phyloP scores from a whole-genome alignment of 2,888 invertebrate species.

The Lepidocyrtinus sp. region DNA sequence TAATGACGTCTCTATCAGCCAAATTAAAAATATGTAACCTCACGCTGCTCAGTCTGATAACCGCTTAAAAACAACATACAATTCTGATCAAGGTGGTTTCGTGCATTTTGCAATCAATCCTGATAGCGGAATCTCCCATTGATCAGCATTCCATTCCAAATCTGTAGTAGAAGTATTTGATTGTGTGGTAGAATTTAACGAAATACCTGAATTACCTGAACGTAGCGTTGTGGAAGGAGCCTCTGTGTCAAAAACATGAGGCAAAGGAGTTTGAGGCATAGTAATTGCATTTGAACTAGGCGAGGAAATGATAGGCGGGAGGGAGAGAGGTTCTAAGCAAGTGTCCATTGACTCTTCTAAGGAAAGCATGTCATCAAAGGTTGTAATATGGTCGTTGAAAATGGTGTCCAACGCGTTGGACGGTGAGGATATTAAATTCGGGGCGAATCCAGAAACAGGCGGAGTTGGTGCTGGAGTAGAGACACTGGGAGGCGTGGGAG shows the following conservation, averaged over 20 bases:
- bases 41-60: too few relatives aligned
- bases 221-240: background rate
- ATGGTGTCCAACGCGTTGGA: background rate
- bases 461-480: background rate
- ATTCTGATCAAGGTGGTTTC: conserved; percentile 10
- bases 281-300: conserved; percentile 25
- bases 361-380: conserved; percentile 31
- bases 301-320: conserved; percentile 34
- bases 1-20: too few relatives aligned
- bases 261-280: conserved; percentile 35
- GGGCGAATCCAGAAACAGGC: background rate
- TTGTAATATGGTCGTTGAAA: background rate
- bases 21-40: too few relatives aligned
- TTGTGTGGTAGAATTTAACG: background rate
- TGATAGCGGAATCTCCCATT: conserved; percentile 38
- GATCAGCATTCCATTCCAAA: conserved; percentile 28
- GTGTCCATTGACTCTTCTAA: conserved; percentile 33
- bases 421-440: background rate
- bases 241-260: conserved; percentile 9
- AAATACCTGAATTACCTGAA: too few relatives aligned
- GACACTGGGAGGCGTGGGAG: background rate
- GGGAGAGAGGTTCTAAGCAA: conserved; percentile 16
- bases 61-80: too few relatives aligned
- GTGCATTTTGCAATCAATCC: conserved; percentile 42
- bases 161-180: background rate